These are phyloP conservation scores for Gymnogyps californianus DNA, from an alignment of 2,113 vertebrate species.

Conservation along the genomic window DNA sequence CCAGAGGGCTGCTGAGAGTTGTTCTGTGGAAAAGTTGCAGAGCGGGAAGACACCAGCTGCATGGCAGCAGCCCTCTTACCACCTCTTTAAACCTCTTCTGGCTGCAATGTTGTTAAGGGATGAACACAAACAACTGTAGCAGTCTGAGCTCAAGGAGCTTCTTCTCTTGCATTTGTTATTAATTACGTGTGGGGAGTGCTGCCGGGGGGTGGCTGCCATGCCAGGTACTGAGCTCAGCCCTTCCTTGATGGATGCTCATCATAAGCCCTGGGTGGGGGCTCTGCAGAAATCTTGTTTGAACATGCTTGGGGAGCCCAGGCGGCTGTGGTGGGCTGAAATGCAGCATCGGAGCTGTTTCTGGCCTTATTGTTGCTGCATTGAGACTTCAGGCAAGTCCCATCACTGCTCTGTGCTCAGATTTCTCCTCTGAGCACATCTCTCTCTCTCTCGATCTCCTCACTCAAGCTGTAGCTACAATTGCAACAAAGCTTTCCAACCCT, in stretches of 20 bases:
- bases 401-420: background rate
- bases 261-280: background rate
- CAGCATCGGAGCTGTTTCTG: accelerated
- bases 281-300: background rate
- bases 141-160: background rate
- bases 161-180: background rate
- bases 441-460: background rate
- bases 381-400: background rate
- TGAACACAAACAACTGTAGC: background rate
- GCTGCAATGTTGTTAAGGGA: background rate
- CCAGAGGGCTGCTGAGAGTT: background rate
- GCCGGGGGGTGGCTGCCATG: background rate
- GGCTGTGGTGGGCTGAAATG: background rate
- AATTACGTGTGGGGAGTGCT: background rate
- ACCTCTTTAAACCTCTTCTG: background rate
- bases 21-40: background rate
- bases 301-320: background rate
- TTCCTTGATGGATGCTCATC: background rate
- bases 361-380: background rate
- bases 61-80: background rate
- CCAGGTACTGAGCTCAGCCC: background rate
- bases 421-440: background rate
- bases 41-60: background rate
- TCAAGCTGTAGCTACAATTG: background rate
- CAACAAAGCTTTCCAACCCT: background rate